Base-by-base conservation (phyloP, 92 coral and sea anemone species). In the Epizoanthus scotinus region DNA sequence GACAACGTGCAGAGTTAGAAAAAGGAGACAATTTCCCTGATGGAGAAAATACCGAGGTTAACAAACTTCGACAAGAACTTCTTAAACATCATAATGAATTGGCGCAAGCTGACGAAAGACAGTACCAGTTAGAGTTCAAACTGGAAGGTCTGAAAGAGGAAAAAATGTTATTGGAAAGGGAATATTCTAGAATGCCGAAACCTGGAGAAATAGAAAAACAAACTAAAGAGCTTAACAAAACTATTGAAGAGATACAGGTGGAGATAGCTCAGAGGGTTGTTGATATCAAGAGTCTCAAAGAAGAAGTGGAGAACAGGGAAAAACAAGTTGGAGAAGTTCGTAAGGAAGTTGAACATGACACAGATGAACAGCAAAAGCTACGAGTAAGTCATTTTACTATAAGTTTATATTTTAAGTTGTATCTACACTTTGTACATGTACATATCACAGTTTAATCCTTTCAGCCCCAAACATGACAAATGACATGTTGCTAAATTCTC, bases 31-130 rank as follows among this genome's bases (percentile, higher is more conserved):
- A 92, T 73, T 95, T 95, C 82, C 99, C 99, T 36, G 99, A 93
- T 57, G 98, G 96, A 2, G 99, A 95, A 67, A 87, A 91, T 56
- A 95, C 91, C 34, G 99, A 95, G 55, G 99, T 93, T 18, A 95
- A 92, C 70, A 95, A 94, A 84, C 94, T 95, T 0, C 67, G 99
- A 29, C 99, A 95, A 82, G 99, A 95, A 84, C 96, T 95, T 57
- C 77, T 95, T 10, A 95, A 93, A 78, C 93, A 95, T 79, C 94
- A 94, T 64, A 95, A 95, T 82, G 99, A 95, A 75, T 88, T 95
- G 25, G 99, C 99, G 25, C 99, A 95, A 78, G 99, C 99, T 17
- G 99, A 95, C 71, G 99, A 95, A 84, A 95, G 99, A 57, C 99
- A 95, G 47, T 95, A 95, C 64, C 99, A 91, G 73, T 73, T 95